Evolutionary conservation across 2,113 vertebrate species (phyloP).

Genomic region (Ammodytes marinus): DNA sequence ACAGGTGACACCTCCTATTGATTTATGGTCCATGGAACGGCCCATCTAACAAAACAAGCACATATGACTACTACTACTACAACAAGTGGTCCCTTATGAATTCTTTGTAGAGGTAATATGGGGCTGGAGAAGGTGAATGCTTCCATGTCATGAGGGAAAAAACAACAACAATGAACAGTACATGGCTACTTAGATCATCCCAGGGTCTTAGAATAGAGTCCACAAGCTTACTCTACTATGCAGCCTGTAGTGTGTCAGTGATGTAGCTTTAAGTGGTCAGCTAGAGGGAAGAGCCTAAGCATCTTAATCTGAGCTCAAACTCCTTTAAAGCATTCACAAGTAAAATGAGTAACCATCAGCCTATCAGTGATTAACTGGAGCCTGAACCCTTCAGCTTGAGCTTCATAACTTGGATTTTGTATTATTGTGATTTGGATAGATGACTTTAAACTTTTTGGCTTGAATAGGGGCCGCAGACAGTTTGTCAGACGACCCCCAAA

Average conservation of each 20-base stretch:
- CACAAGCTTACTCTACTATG: conserved; percentile 10
- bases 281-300: conserved; percentile 27
- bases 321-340: conserved; percentile 43
- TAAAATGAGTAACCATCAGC: conserved; percentile 32
- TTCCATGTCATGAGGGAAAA: not conserved
- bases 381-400: not conserved
- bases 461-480: too few species aligned
- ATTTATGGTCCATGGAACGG: conserved; percentile 51
- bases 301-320: conserved; percentile 51
- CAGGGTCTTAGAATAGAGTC: conserved; percentile 16
- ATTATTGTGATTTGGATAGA: not conserved
- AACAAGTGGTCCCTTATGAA: conserved; percentile 39
- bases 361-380: conserved; percentile 36
- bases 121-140: not conserved
- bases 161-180: too few species aligned
- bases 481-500: too few species aligned
- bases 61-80: conserved; percentile 12
- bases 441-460: not conserved
- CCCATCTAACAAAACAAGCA: conserved; percentile 45
- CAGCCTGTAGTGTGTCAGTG: conserved; percentile 7
- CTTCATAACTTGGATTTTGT: conserved; percentile 4
- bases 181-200: not conserved
- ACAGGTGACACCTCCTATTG: conserved; percentile 66
- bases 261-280: conserved; percentile 38
- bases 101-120: conserved; percentile 33